Evolutionary conservation across 2,113 vertebrate genomes (phyloP), one percentile per base, ranked within the genome.

Genomic region (Lota lota): DNA sequence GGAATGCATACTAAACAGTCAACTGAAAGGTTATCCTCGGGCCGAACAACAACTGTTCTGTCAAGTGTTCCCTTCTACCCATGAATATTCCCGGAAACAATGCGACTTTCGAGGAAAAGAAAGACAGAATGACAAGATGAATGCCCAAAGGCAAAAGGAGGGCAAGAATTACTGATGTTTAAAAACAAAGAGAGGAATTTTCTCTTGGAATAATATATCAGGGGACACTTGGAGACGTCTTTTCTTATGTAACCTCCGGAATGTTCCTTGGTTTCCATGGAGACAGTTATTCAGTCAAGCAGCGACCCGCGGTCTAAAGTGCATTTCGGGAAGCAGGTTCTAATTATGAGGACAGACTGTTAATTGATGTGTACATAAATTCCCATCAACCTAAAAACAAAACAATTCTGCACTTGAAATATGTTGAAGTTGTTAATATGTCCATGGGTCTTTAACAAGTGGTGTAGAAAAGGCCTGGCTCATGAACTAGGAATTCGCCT

Each of bases 241-340:
- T 69, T 80, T 77, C 83, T 87, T 87, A 86, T 70, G 81, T 90
- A 87, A 89, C 74, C 71, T 16, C 54, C 64, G 85, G 86, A 89
- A 88, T 91, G 85, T 71, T 65, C 61, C 72, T 75, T 22, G 5
- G 80, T 91, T 80, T 81, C 87, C 79, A 76, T 77, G 82, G 86
- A 21, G 65, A 85, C 40, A 77, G 76, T 76, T 74, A 73, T 82
- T 78, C 72, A 68, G 64, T 64, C 24, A 83, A 75, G 86, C 86
- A 87, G 87, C 87, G 87, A 88, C 78, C 76, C 72, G 63, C 59
- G 50, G 61, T 22, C 76, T 67, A 76, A 78, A 72, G 83, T 79
- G 61, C 70, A 59, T 21, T 20, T 14, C 72, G 28, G 60, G 66
- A 22, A 71, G 33, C 7, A 21, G 66, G n/a, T 67, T 75, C 74